Percentiles rank a stretch among this genome's conserved stretches.
Conservation (phyloP, 2,797 vertebrate species). For the Falco berigora region DNA sequence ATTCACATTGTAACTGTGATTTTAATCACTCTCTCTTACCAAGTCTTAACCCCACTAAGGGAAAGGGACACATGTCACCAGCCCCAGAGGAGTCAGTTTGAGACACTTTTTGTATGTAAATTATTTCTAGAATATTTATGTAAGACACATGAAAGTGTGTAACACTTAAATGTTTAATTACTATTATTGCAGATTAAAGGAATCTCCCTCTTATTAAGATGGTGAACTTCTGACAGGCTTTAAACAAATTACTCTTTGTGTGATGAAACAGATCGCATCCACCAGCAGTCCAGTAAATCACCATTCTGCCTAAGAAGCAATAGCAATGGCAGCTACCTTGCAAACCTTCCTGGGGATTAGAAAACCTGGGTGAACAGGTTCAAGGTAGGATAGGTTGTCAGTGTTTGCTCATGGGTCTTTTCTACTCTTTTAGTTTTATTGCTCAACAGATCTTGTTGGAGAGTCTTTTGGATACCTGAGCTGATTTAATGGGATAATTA, state of each 20-base stretch:
- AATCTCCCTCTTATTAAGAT: not conserved
- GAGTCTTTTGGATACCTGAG: not conserved
- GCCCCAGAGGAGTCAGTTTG: not conserved
- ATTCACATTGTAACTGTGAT: not conserved
- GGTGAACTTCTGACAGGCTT: not conserved
- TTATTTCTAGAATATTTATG: not conserved
- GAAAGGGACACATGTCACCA: not conserved
- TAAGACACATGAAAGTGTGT: not conserved
- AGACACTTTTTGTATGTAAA: not conserved
- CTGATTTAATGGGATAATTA: not conserved
- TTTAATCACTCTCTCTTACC: not conserved
- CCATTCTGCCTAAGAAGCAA: not conserved
- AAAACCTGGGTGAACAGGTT: not conserved
- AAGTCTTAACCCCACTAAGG: not conserved
- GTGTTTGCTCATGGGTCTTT: not conserved
- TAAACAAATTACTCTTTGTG: not conserved
- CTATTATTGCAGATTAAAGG: not conserved
- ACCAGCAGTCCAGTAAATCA: not conserved
- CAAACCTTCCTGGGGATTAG: not conserved
- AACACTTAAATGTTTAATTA: slow-evolving; percentile 19
- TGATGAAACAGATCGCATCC: not conserved
- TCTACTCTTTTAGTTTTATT: not conserved
- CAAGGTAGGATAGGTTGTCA: not conserved
- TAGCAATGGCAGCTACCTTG: not conserved
- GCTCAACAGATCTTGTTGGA: not conserved